Conservation (phyloP, 2,113 vertebrate species). For the Rhabdomys dilectus region DNA sequence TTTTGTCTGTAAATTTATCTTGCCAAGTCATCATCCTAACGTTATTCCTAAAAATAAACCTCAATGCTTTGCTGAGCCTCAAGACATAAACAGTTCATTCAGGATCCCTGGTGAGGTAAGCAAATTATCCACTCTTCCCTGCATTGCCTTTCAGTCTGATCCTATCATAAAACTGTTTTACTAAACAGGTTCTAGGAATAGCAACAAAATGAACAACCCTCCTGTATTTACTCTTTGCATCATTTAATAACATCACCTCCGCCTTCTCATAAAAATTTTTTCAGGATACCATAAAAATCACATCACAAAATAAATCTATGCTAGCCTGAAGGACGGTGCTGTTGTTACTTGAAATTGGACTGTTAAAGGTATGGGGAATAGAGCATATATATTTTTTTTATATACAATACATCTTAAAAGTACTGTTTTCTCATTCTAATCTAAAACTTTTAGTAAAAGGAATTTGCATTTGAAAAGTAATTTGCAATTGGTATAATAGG, state of each 20-base stretch:
- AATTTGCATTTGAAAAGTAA: constrained; percentile 4
- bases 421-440: background rate
- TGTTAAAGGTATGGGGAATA: background rate
- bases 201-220: background rate
- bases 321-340: background rate
- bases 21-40: background rate
- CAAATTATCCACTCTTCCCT: background rate
- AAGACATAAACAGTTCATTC: background rate
- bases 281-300: background rate
- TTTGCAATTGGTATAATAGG: background rate
- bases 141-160: background rate
- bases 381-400: background rate
- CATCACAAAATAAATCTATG: background rate
- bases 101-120: background rate
- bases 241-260: background rate
- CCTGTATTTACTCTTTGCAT: background rate
- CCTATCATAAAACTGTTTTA: background rate
- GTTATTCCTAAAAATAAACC: constrained; percentile 7
- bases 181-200: constrained; percentile 4
- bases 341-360: background rate
- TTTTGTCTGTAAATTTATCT: constrained; percentile 5
- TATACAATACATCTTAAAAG: background rate
- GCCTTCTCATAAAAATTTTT: background rate
- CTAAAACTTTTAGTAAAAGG: background rate
- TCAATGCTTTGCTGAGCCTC: background rate